These are phyloP conservation scores for Melitaea athalia DNA, from an alignment of 2,888 invertebrate species.

Conservation along the genomic window DNA sequence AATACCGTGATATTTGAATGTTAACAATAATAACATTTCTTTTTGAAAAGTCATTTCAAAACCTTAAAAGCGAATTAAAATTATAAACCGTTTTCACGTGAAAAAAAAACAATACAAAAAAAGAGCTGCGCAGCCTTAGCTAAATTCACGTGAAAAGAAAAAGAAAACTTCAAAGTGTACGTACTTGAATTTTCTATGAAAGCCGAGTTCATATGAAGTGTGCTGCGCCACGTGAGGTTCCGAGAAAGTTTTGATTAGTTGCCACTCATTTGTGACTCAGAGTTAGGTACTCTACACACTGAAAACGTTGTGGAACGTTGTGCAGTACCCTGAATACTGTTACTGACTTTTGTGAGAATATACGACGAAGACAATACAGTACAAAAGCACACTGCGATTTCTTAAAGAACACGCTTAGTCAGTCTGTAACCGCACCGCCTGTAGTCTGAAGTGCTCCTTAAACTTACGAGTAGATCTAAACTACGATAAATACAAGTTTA, in stretches of 20 bases:
- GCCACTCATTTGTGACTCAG: conserved; percentile 35
- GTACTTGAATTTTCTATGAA: conserved; percentile 33
- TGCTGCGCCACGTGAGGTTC: conserved; percentile 27
- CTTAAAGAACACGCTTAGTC: too few species aligned
- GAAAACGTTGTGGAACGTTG: too few species aligned
- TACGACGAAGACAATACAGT: too few species aligned
- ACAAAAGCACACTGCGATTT: too few species aligned
- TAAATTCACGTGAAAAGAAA: conserved; percentile 15
- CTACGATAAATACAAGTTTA: conserved; percentile 21
- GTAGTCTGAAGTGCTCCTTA: neutral
- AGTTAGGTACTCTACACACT: neutral
- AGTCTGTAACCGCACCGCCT: too few species aligned
- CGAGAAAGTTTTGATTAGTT: conserved; percentile 39
- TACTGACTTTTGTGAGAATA: too few species aligned
- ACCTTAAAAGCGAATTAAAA: neutral
- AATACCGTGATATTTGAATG: too few species aligned
- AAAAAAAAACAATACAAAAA: conserved; percentile 8
- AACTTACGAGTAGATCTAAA: conserved; percentile 21
- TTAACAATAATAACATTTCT: neutral
- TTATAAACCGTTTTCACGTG: neutral
- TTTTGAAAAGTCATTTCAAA: neutral
- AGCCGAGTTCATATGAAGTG: conserved; percentile 24
- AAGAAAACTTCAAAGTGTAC: conserved; percentile 15
- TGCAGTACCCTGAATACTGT: too few species aligned
- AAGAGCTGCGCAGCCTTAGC: conserved; percentile 4